Evolutionary conservation across 2,797 vertebrate species (phyloP), one percentile per base, ranked within the genome.

Genomic region (Syndactyla subalaris): DNA sequence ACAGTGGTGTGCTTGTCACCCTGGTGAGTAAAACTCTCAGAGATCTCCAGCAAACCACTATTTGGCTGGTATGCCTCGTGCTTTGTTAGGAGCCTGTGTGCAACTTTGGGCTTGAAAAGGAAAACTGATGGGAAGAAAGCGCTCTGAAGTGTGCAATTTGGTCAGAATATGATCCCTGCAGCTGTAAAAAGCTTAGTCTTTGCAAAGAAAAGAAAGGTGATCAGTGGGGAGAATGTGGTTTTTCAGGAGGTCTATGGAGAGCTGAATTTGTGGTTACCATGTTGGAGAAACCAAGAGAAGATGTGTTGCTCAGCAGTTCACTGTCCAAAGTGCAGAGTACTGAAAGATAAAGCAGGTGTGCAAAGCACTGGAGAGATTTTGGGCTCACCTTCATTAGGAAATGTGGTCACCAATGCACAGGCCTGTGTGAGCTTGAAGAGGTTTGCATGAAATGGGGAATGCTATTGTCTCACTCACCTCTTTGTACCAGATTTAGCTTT

Each of bases 381-480:
- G 34, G 61, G 22, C 65, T 76, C 74, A 23, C 10, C 21, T 57
- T 78, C 1, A 1, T 16, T 38, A 75, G 32, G 63, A 73, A 41
- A 68, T 13, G 8, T 45, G 10, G 1, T 39, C 39, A 45, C 19
- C 45, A 30, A 0, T 5, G 26, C 52, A 11, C 0, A 0, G 30
- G 21, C 15, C 57, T 26, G 10, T 2, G 3, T 65, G 46, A 75
- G 45, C 39, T 14, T 11, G 24, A 30, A 9, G 32, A 36, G 41
- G 20, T 52, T 85, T 30, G 34, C 10, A 0, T 41, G 57, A 74
- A 18, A 32, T 51, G 36, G 38, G 43, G 18, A 62, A 36, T 39
- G 49, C 24, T 23, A 2, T 24, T 30, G 12, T 73, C 38, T 84
- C 32, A 4, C 27, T 66, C 61, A 22, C 6, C 9, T 80, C 30